These are phyloP conservation scores for Eupeodes latifasciatus DNA, from an alignment of 2,888 invertebrate species.

Conservation along the genomic window DNA sequence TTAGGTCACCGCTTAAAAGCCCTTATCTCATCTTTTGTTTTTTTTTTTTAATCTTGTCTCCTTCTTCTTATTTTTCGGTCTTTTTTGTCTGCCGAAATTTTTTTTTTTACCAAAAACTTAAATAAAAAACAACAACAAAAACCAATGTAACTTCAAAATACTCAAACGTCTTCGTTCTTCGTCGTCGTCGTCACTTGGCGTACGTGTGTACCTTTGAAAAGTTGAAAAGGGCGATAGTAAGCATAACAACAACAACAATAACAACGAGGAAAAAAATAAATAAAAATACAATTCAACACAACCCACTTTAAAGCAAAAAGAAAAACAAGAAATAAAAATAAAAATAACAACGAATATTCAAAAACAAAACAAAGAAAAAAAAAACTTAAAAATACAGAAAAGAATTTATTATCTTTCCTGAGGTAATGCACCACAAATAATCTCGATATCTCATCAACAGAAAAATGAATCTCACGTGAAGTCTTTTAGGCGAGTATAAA, in stretches of 20 bases:
- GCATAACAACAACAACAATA: slow-evolving; percentile 4
- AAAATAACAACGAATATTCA: slow-evolving; percentile 51
- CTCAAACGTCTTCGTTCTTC: not conserved
- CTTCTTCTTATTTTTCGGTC: slow-evolving; percentile 31
- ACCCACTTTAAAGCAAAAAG: slow-evolving; percentile 49
- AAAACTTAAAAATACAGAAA: slow-evolving; percentile 26
- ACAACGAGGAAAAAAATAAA: not conserved
- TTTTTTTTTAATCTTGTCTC: not conserved
- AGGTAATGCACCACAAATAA: slow-evolving; percentile 76
- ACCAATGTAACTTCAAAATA: slow-evolving; percentile 19
- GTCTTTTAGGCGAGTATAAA: slow-evolving; percentile 68
- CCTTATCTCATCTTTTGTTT: slow-evolving; percentile 69
- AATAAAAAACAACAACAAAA: slow-evolving; percentile 1
- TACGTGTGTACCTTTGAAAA: slow-evolving; percentile 48
- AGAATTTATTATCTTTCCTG: slow-evolving; percentile 73
- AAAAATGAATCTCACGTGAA: slow-evolving; percentile 76
- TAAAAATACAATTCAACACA: slow-evolving; percentile 48
- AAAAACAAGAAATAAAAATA: not conserved
- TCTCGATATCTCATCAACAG: slow-evolving; percentile 75
- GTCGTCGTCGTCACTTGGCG: not conserved
- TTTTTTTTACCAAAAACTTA: not conserved
- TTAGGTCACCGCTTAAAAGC: slow-evolving; percentile 73
- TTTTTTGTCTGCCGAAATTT: slow-evolving; percentile 62
- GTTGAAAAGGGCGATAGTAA: slow-evolving; percentile 57
- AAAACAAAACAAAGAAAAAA: slow-evolving; percentile 46